phyloP scores from a whole-genome alignment of 2,888 invertebrate species.

The Helobdella robusta region DNA sequence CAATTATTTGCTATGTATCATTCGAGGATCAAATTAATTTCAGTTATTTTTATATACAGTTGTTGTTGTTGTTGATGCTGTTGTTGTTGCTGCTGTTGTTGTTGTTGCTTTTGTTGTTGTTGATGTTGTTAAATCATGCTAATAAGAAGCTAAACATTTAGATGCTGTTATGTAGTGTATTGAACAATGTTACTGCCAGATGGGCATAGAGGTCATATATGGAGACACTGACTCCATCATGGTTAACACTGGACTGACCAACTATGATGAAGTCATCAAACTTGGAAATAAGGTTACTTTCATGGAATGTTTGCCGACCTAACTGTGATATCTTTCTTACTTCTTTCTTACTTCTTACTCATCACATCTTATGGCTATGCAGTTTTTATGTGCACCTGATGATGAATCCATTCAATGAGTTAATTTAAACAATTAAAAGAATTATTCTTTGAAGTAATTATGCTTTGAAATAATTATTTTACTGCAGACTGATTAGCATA shows the following conservation, averaged over 20 bases:
- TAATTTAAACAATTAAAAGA: no score
- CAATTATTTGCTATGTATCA: neutral
- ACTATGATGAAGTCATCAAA: conserved; percentile 67
- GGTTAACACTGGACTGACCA: conserved; percentile 84
- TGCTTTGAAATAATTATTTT: no score
- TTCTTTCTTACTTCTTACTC: neutral
- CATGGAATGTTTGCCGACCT: neutral
- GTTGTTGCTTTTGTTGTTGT: no score
- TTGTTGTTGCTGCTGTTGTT: no score
- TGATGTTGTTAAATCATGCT: no score
- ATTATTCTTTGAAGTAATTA: no score
- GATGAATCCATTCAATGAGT: no score
- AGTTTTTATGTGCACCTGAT: no score
- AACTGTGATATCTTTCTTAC: neutral
- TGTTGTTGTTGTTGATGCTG: neutral
- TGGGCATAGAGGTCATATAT: conserved; percentile 83
- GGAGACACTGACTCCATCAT: conserved; percentile 99
- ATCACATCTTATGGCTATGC: neutral
- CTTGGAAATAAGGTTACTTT: conserved; percentile 57
- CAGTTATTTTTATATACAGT: neutral
- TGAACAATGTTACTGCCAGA: conserved; percentile 40
- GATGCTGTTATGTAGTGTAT: neutral
- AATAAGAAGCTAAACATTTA: no score
- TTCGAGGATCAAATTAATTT: neutral
- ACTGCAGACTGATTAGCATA: no score